These are phyloP conservation scores for Ditula angustiorana DNA, from an alignment of 2,888 invertebrate species.

Conservation along the genomic window DNA sequence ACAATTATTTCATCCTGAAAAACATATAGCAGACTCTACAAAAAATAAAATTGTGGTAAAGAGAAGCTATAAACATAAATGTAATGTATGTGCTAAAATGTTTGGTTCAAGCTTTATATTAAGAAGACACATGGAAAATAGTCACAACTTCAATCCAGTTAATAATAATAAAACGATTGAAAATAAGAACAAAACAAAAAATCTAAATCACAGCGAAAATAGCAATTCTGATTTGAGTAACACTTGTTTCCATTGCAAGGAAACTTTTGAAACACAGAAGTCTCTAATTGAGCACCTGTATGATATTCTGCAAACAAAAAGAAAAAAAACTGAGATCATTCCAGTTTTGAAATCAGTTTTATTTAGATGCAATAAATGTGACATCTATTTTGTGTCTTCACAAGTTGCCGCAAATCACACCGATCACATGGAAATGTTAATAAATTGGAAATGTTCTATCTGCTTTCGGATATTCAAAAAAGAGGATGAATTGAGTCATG, in stretches of 20 bases:
- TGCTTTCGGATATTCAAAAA: slow-evolving; percentile 63
- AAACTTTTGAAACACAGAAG: slow-evolving; percentile 56
- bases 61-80: slow-evolving; percentile 43
- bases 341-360: slow-evolving; percentile 56
- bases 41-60: slow-evolving; percentile 13
- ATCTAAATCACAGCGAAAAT: slow-evolving; percentile 13
- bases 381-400: slow-evolving; percentile 64
- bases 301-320: slow-evolving; percentile 54
- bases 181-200: background rate
- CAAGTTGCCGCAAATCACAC: slow-evolving; percentile 57
- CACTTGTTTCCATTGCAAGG: slow-evolving; percentile 67
- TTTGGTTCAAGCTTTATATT: slow-evolving; percentile 47
- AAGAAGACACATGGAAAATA: slow-evolving; percentile 49
- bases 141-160: slow-evolving; percentile 43
- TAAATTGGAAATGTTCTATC: slow-evolving; percentile 64
- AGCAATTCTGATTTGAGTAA: slow-evolving; percentile 20
- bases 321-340: slow-evolving; percentile 10
- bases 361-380: slow-evolving; percentile 67
- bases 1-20: slow-evolving; percentile 42
- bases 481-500: slow-evolving; percentile 59
- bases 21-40: slow-evolving; percentile 3
- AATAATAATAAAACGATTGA: background rate
- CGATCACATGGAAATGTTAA: slow-evolving; percentile 58
- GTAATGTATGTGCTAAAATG: slow-evolving; percentile 49
- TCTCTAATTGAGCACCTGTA: slow-evolving; percentile 70